These are phyloP conservation scores for Sinentomon sp. DNA, from an alignment of 2,888 invertebrate species.

Conservation along the genomic window DNA sequence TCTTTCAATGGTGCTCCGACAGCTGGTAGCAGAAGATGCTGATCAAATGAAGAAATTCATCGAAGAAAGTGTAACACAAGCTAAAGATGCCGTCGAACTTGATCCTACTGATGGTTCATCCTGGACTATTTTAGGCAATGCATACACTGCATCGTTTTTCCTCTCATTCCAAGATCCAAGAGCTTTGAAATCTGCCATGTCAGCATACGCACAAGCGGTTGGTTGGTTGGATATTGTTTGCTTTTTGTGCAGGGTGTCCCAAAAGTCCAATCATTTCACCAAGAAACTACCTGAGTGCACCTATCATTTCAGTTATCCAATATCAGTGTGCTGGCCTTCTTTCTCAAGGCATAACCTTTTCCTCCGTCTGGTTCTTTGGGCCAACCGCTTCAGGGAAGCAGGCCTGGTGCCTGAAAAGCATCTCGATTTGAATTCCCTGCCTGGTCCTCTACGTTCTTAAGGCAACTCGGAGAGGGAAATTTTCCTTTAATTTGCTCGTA, in stretches of 20 bases:
- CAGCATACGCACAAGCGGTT: constrained; percentile 54
- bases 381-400: too few species aligned
- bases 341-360: too few species aligned
- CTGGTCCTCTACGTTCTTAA: too few species aligned
- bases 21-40: constrained; percentile 26
- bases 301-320: too few species aligned
- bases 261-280: neutral
- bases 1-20: constrained; percentile 50
- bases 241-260: neutral
- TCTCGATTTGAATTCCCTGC: too few species aligned
- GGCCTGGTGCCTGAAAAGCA: too few species aligned
- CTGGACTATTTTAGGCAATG: constrained; percentile 61
- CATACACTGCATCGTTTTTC: constrained; percentile 53
- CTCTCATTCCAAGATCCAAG: constrained; percentile 39
- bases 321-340: too few species aligned
- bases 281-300: neutral
- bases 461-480: too few species aligned
- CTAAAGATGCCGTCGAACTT: constrained; percentile 50
- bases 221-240: constrained; percentile 20
- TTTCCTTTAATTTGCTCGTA: too few species aligned
- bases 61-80: constrained; percentile 40
- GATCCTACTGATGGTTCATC: constrained; percentile 51
- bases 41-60: constrained; percentile 31
- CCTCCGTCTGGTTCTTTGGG: too few species aligned
- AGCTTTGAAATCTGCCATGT: constrained; percentile 39